Evolutionary conservation across 2,797 vertebrate species (phyloP), one percentile per base, ranked within the genome.

Genomic region (Ispidina lecontei): DNA sequence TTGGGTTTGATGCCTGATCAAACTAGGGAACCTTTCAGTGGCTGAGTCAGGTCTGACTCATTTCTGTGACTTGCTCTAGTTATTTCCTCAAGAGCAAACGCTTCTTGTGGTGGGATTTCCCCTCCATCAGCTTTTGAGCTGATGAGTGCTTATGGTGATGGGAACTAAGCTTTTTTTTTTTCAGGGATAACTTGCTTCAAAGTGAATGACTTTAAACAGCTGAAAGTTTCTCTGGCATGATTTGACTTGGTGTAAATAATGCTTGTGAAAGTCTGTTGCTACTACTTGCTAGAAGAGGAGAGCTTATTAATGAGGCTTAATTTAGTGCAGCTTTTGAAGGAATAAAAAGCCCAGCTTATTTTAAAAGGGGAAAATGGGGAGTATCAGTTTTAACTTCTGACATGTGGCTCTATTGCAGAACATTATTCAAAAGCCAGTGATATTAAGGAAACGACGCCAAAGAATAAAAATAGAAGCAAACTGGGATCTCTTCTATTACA

Each of bases 401-500:
- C 70, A 84, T 64, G 46, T 62, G 44, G 1, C 22, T 91, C 8
- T 91, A 77, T 96, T 98, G 78, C 94, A 99, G 99, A 99, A 99
- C 90, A 89, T 99, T 79, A 99, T 98, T 98, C 99, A 99, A 97
- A 99, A 99, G 94, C 99, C 99, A n/a, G 99, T 99, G 73, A 98
- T 99, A 95, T 94, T 99, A 97, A 98, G 99, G 93, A 99, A 99
- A 93, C 98, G 99, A 92, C 98, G 99, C 71, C 99, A 99, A 94
- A 98, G 99, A 94, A 99, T 99, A 98, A 99, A 99, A 98, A 99
- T 99, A 69, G 99, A 99, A 97, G 97, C 98, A 93, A 99, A 99
- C 96, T 99, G 99, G 99, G 99, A 99, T 96, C 99, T 99, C 75
- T 99, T 99, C 93, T 99, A 99, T 95, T 99, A 99, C 97, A 99